Percentiles rank a stretch among this genome's conserved stretches.
Conservation (phyloP, 2,797 vertebrate genomes). For the Odontamblyopus lacepedii region DNA sequence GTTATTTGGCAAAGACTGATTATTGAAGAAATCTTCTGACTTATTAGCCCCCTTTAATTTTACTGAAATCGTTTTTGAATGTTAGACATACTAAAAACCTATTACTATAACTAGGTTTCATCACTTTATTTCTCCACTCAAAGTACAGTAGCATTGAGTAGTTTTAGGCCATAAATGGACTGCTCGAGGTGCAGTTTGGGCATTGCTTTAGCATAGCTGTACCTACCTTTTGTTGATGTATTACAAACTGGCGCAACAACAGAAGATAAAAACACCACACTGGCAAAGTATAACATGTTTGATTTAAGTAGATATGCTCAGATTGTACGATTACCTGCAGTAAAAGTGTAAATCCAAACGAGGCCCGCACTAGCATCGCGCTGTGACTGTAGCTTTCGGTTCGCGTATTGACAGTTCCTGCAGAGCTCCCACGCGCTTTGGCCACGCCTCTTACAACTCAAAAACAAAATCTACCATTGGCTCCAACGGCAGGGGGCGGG, state of each 20-base stretch:
- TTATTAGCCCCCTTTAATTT: not conserved
- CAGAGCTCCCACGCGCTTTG: conserved; percentile 50
- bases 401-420: conserved; percentile 61
- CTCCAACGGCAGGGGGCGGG: conserved; percentile 8
- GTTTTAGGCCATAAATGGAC: not conserved
- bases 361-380: conserved; percentile 50
- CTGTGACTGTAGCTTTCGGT: conserved; percentile 36
- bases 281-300: not conserved
- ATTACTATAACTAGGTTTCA: not conserved
- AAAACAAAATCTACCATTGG: conserved; percentile 80
- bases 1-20: no score
- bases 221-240: not conserved
- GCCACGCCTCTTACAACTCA: conserved; percentile 69
- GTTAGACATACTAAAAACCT: not conserved
- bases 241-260: not conserved
- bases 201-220: not conserved
- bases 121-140: not conserved
- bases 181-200: not conserved
- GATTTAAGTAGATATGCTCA: not conserved
- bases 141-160: not conserved
- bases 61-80: not conserved
- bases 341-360: conserved; percentile 34
- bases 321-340: conserved; percentile 52
- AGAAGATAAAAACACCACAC: not conserved
- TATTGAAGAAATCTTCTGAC: no score